Evolutionary conservation across 2,888 invertebrate species (phyloP), one percentile per base, ranked within the genome.

Genomic region (Archips xylosteana): DNA sequence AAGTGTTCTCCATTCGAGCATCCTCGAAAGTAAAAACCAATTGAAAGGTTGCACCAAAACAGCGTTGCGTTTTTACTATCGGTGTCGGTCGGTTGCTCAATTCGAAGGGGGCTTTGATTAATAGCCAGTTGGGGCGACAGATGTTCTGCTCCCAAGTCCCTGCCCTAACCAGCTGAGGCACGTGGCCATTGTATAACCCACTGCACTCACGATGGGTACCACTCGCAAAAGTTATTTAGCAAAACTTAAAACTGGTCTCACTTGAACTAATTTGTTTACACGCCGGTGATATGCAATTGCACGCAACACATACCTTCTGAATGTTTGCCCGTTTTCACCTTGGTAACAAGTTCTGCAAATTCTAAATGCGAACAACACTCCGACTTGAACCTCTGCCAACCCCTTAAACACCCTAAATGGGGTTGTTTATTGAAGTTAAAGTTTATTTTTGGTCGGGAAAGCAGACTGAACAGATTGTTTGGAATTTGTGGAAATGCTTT

Each of bases 121-220:
- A 90, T 88, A 82, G 90, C 87, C 89, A 88, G 87, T 85, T 89
- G 89, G 85, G 81, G 84, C 87, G 92, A 89, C 94, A 94, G 92
- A 93, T 94, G 94, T 91, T 91, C 83, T 81, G 81, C 83, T 81
- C 81, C 83, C 78, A 79, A 83, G 57, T 57, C 57, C 57, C 57
- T 32, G 32, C 79, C 82, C 57, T n/a, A 23, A 57, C 79, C 82
- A 75, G 78, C 81, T 87, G 86, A 87, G 85, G 89, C 88, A 87
- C 89, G 89, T 89, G 92, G 87, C 88, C 84, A 88, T 92, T 88
- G 88, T 89, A 81, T 77, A 80, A 80, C 75, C 76, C 75, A 80
- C 79, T 82, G 74, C 75, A 77, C 60, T 71, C 23, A 76, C 80
- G 80, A 81, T 79, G 78, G 62, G 39, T 45, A 39, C 57, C 68